Evolutionary conservation across 1,140 invertebrate genomes (phyloP).

Genomic region (Listronotus bonariensis): DNA sequence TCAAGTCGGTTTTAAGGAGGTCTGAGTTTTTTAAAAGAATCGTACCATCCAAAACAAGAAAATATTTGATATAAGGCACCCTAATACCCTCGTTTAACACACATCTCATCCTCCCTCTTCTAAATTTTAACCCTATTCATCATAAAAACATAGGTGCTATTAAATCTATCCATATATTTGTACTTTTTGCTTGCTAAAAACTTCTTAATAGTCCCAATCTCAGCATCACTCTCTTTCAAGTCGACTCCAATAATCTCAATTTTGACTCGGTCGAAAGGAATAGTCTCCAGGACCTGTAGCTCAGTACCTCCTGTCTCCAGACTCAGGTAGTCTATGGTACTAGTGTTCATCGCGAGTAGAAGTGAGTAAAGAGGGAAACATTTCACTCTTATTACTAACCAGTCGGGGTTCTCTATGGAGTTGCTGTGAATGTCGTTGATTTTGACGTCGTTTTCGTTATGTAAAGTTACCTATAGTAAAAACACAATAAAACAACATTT

Average conservation of each 20-base stretch:
- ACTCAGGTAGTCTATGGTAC: conserved; percentile 72
- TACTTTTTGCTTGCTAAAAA: conserved; percentile 52
- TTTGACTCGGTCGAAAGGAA: conserved; percentile 59
- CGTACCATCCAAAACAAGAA: no score
- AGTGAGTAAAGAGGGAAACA: conserved; percentile 85
- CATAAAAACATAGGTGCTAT: conserved; percentile 49
- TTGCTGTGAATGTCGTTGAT: conserved; percentile 56
- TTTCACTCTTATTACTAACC: conserved; percentile 68
- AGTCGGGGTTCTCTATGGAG: conserved; percentile 58
- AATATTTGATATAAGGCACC: no score
- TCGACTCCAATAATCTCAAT: conserved; percentile 58
- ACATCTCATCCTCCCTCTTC: no score
- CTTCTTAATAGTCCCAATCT: conserved; percentile 52
- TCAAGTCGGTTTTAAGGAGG: no score
- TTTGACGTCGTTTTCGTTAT: conserved; percentile 63
- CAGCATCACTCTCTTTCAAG: conserved; percentile 44
- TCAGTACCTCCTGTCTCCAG: conserved; percentile 70
- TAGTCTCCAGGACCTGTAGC: conserved; percentile 61
- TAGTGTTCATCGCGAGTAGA: conserved; percentile 74
- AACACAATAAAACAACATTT: no score
- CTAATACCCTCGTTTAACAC: no score
- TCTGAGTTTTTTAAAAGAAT: no score
- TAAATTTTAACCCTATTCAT: conserved; percentile 45
- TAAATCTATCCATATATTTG: conserved; percentile 49
- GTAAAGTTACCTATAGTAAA: conserved; percentile 60